Conservation (phyloP, 2,888 invertebrate genomes). For the Conchocele bisecta region DNA sequence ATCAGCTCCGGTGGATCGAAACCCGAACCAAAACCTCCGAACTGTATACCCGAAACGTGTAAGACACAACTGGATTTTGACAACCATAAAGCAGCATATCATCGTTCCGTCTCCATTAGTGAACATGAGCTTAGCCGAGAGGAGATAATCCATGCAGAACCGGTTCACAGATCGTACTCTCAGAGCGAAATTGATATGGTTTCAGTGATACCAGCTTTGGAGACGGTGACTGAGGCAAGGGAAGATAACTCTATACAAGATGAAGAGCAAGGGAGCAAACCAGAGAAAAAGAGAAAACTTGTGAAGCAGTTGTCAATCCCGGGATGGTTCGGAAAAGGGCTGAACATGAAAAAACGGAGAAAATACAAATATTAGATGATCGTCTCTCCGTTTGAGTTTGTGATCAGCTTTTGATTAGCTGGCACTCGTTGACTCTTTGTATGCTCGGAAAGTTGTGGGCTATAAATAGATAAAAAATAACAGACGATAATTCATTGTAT, state of each 20-base stretch:
- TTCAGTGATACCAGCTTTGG: no score
- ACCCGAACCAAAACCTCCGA: conserved; percentile 28
- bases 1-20: background rate
- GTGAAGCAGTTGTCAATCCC: conserved; percentile 63
- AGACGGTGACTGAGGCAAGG: background rate
- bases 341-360: conserved; percentile 66
- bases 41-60: conserved; percentile 36
- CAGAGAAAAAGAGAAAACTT: conserved; percentile 53
- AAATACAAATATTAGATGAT: conserved; percentile 30
- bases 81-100: no score
- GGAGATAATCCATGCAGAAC: no score
- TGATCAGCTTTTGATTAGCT: no score
- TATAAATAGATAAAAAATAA: no score
- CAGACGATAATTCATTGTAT: no score
- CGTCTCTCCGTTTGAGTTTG: background rate
- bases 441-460: no score
- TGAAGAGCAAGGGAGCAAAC: conserved; percentile 11
- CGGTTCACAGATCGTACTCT: conserved; percentile 42
- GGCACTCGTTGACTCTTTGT: no score
- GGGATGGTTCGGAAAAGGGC: conserved; percentile 80
- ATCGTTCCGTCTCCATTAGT: no score
- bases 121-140: no score
- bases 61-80: background rate
- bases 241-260: background rate
- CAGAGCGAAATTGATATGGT: conserved; percentile 34